These are phyloP conservation scores for Cecropterus lyciades DNA, from an alignment of 1,140 invertebrate species.

Conservation along the genomic window DNA sequence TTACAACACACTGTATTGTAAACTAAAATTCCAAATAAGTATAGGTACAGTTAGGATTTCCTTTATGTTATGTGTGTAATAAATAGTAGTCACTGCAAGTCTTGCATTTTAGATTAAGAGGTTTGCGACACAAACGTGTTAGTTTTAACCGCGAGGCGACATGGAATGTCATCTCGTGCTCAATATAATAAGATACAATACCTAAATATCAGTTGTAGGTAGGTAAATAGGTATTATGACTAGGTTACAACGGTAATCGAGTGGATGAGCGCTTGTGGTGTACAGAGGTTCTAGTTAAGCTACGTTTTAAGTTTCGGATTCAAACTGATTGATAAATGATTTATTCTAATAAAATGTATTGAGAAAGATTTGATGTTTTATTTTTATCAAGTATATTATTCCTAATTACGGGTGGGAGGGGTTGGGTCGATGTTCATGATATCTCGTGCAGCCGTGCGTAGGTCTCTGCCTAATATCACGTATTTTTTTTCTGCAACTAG, in stretches of 20 bases:
- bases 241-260: conserved; percentile 19
- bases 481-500: too few relatives aligned
- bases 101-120: conserved; percentile 11
- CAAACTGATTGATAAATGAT: conserved; percentile 35
- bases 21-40: neutral
- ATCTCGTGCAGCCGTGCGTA: too few relatives aligned
- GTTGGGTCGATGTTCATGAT: too few relatives aligned
- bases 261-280: conserved; percentile 37
- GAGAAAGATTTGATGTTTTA: conserved; percentile 38
- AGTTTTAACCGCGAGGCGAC: conserved; percentile 12
- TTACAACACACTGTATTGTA: too few relatives aligned
- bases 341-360: conserved; percentile 48
- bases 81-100: conserved; percentile 10
- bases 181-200: conserved; percentile 11
- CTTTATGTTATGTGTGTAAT: conserved; percentile 1
- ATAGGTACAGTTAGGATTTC: conserved; percentile 1
- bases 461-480: too few relatives aligned
- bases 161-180: conserved; percentile 28
- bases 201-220: conserved; percentile 16
- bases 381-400: too few relatives aligned
- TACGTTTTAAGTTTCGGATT: conserved; percentile 41
- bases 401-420: too few relatives aligned
- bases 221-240: conserved; percentile 19
- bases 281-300: conserved; percentile 45
- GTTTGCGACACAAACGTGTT: neutral